These are phyloP conservation scores for Thera obeliscata DNA, from an alignment of 2,888 invertebrate genomes.

Conservation along the genomic window DNA sequence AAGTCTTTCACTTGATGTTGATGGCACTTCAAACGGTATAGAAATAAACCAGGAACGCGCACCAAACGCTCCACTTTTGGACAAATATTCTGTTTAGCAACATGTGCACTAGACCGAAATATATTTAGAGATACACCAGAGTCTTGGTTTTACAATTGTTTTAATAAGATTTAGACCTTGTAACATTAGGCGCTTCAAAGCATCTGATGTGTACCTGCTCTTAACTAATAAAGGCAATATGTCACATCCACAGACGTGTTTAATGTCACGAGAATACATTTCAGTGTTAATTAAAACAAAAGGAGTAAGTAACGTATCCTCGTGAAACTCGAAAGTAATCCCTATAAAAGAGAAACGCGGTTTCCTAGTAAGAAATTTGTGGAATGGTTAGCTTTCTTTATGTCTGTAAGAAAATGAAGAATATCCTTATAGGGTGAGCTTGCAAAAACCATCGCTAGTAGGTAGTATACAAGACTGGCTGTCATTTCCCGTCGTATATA, in stretches of 20 bases:
- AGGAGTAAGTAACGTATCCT: background rate
- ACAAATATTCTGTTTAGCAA: constrained; percentile 56
- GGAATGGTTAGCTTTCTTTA: constrained; percentile 37
- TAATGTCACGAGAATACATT: no score
- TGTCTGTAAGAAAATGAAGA: constrained; percentile 43
- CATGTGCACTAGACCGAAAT: constrained; percentile 51
- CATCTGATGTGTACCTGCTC: no score
- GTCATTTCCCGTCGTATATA: constrained; percentile 77
- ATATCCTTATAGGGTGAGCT: constrained; percentile 46
- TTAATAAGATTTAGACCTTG: no score
- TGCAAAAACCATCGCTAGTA: constrained; percentile 67
- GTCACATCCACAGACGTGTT: constrained; percentile 1
- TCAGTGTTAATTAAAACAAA: background rate
- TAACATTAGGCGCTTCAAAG: no score
- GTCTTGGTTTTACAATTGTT: background rate
- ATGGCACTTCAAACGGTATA: constrained; percentile 64
- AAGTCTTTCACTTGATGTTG: constrained; percentile 60
- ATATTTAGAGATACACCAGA: constrained; percentile 31
- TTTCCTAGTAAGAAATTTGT: constrained; percentile 30
- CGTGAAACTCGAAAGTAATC: constrained; percentile 28
- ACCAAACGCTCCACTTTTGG: constrained; percentile 56
- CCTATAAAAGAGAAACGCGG: constrained; percentile 34
- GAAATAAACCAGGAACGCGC: constrained; percentile 60
- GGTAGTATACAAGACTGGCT: constrained; percentile 62
- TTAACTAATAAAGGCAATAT: background rate